Percentiles rank a stretch among this genome's conserved stretches.
phyloP scores from a whole-genome alignment of 2,888 invertebrate genomes.

The Aspidapion aeneum region DNA sequence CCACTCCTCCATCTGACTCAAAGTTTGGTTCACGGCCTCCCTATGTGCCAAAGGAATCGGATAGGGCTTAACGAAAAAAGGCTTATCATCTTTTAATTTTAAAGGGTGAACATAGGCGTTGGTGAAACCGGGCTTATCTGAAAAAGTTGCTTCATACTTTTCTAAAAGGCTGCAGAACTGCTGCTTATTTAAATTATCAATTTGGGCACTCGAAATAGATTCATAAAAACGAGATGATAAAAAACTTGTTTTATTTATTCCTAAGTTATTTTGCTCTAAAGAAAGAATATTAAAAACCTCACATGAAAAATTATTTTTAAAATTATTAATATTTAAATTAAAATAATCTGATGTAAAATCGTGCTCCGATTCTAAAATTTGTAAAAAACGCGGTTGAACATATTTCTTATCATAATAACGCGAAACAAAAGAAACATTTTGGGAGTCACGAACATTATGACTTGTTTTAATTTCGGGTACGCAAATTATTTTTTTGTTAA shows the following conservation, averaged over 20 bases:
- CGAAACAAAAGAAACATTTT: background rate
- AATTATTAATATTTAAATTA: background rate
- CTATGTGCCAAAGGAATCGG: background rate
- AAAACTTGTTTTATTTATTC: background rate
- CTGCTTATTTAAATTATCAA: background rate
- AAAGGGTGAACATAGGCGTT: background rate
- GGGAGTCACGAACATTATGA: background rate
- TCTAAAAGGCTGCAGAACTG: background rate
- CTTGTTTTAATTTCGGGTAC: background rate
- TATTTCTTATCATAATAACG: background rate
- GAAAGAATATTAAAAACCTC: background rate
- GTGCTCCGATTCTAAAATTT: background rate
- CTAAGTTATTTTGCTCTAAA: too few relatives aligned
- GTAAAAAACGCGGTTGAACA: background rate
- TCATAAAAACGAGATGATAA: background rate
- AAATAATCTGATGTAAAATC: background rate
- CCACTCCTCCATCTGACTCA: slow-evolving; percentile 16
- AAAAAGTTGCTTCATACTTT: slow-evolving; percentile 7
- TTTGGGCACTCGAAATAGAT: background rate
- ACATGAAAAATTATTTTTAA: background rate
- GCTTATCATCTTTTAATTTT: slow-evolving; percentile 3
- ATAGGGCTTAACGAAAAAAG: slow-evolving; percentile 4
- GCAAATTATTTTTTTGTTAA: background rate
- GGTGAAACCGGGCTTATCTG: slow-evolving; percentile 11
- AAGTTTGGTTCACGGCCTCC: background rate